phyloP scores from a whole-genome alignment of 2,797 vertebrate species.

The Limosa lapponica region DNA sequence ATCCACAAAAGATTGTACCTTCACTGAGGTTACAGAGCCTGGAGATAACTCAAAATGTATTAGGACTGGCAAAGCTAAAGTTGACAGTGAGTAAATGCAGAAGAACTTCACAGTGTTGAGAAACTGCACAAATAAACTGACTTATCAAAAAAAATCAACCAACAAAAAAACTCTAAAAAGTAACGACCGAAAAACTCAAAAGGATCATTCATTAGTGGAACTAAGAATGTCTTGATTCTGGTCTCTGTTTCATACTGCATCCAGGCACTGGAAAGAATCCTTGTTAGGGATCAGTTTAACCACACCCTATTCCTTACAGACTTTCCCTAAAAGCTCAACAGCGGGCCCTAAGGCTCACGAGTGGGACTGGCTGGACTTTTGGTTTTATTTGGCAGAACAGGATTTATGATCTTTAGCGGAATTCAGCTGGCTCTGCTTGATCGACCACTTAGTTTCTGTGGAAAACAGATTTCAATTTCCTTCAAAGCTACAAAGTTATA shows the following conservation, averaged over 20 bases:
- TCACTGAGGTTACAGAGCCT: background rate
- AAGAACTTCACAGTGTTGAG: background rate
- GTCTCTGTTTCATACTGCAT: background rate
- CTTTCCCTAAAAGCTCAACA: background rate
- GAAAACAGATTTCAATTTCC: slow-evolving; percentile 26
- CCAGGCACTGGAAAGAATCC: background rate
- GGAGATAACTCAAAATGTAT: background rate
- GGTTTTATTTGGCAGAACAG: background rate
- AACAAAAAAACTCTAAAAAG: background rate
- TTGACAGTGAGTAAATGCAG: background rate
- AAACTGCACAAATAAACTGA: background rate
- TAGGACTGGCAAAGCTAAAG: background rate
- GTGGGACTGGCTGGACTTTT: background rate
- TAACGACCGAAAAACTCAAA: background rate
- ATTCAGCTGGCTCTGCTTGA: background rate
- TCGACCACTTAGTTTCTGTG: background rate
- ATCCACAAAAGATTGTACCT: background rate
- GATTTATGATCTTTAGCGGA: background rate
- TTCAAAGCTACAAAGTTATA: background rate
- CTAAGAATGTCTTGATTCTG: background rate
- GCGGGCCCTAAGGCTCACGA: background rate
- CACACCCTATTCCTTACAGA: background rate
- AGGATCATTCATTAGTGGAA: background rate
- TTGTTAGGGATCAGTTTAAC: background rate
- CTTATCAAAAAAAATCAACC: background rate